Evolutionary conservation across 2,797 vertebrate genomes (phyloP).

Genomic region (Micropoecilia bifurca): DNA sequence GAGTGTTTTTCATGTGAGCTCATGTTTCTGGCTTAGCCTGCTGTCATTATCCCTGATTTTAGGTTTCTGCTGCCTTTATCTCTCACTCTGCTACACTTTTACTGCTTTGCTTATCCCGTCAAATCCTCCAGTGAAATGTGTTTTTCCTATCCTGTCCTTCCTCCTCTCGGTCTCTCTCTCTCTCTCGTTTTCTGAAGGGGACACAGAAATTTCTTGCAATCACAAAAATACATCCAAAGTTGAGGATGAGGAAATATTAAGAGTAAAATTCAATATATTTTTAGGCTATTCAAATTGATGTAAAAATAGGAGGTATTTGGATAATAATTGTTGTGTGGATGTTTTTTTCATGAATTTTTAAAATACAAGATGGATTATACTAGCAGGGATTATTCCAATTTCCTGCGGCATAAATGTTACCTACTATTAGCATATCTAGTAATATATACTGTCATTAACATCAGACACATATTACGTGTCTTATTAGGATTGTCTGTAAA

Average conservation of each 20-base stretch:
- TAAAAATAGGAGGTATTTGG: neutral
- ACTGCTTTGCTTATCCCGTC: constrained; percentile 26
- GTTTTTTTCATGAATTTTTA: neutral
- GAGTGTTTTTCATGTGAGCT: constrained; percentile 21
- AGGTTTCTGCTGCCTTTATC: constrained; percentile 16
- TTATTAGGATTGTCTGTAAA: neutral
- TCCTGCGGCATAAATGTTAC: neutral
- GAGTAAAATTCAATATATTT: constrained; percentile 16
- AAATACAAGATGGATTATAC: neutral
- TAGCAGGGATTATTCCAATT: neutral
- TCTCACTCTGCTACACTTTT: constrained; percentile 16
- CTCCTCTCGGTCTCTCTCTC: constrained; percentile 16
- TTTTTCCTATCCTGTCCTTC: constrained; percentile 17
- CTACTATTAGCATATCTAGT: neutral
- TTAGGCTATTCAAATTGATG: neutral
- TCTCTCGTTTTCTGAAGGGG: constrained; percentile 27
- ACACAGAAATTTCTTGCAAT: constrained; percentile 56
- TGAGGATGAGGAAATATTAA: constrained; percentile 49
- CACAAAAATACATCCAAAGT: constrained; percentile 42
- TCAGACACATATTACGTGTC: neutral
- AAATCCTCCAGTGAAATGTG: constrained; percentile 8
- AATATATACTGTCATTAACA: neutral
- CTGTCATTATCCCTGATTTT: constrained; percentile 44
- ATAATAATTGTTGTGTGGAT: neutral
- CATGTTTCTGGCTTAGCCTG: constrained; percentile 37